Base-by-base conservation (phyloP, 1,140 invertebrate genomes). In the Drosophila bocqueti region DNA sequence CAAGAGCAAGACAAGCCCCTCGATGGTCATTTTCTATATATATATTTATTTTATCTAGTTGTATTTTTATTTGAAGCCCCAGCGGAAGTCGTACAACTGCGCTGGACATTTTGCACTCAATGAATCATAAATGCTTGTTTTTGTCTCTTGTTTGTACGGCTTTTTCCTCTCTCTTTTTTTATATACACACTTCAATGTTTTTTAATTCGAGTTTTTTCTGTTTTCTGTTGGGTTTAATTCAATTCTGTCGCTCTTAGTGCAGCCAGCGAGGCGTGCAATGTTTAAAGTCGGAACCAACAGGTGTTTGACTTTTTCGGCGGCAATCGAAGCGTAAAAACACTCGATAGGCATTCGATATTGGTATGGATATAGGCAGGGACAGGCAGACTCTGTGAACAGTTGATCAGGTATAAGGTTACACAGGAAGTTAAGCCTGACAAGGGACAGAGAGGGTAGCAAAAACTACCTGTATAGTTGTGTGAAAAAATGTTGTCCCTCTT, bases 101-200 rank as follows among this genome's bases (percentile, higher is more conserved):
- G 45, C 57, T 63, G 64, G 74, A 81, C 78, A 85, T 78, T 84
- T 85, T 85, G 82, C 82, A 85, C 82, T 86, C 82, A 85, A 85
- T 84, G 82, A 81, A 81, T 85, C 78, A 85, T 81, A 78, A 85
- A 85, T 84, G 55, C 50, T 60, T 24, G 38, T 55, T 49, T 55
- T 57, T 38, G 5, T 24, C 46, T 54, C 11, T 36, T 34, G 21
- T 57, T 57, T 40, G 54, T n/a, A 26, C 16, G 58, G 36, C 26
- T 29, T 50, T 31, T 47, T 36, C 54, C 61, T 45, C 5, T 40
- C 36, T 65, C 46, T 45, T 34, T 42, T 62, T 47, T 45, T 59
- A 38, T 34, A 1, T 34, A 34, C 31, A 21, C 50, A 59, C 62
- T 64, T 21, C 6, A 46, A 63, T 66, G 43, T 64, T 42, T 68